phyloP scores from a whole-genome alignment of 2,113 vertebrate genomes.

The Cyphomyrus discorhynchus region DNA sequence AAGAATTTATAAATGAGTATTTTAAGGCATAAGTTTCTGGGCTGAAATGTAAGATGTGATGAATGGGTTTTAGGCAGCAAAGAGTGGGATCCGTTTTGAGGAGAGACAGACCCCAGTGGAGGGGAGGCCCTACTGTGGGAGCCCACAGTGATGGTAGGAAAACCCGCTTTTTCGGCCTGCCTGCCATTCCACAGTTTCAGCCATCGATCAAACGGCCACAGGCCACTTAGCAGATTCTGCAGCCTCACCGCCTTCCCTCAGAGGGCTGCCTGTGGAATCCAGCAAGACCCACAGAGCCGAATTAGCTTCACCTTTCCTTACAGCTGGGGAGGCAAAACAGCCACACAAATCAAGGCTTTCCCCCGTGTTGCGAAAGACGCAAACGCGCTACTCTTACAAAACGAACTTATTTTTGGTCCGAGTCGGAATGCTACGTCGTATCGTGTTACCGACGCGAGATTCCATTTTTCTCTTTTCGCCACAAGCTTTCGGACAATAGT shows the following conservation, averaged over 20 bases:
- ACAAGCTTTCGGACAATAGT: conserved; percentile 1
- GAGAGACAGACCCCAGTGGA: no score
- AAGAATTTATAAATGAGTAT: background rate
- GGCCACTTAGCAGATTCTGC: background rate
- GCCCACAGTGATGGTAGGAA: background rate
- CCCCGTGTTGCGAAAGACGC: background rate
- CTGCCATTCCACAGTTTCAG: background rate
- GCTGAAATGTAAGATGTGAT: background rate
- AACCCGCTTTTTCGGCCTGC: background rate
- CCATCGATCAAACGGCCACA: background rate
- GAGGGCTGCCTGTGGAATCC: background rate
- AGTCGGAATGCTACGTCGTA: background rate
- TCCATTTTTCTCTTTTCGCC: background rate
- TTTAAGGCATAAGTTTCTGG: background rate
- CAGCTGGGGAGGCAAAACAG: background rate
- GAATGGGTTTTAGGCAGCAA: background rate
- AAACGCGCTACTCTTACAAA: background rate
- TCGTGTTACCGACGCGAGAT: background rate
- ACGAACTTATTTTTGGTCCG: background rate
- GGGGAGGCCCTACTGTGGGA: background rate
- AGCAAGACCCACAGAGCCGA: background rate
- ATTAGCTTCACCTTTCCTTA: conserved; percentile 6
- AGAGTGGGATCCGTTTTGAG: background rate
- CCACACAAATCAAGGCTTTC: background rate
- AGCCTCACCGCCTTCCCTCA: background rate